Base-by-base conservation (phyloP, 2,113 vertebrate genomes). In the Saccopteryx leptura region DNA sequence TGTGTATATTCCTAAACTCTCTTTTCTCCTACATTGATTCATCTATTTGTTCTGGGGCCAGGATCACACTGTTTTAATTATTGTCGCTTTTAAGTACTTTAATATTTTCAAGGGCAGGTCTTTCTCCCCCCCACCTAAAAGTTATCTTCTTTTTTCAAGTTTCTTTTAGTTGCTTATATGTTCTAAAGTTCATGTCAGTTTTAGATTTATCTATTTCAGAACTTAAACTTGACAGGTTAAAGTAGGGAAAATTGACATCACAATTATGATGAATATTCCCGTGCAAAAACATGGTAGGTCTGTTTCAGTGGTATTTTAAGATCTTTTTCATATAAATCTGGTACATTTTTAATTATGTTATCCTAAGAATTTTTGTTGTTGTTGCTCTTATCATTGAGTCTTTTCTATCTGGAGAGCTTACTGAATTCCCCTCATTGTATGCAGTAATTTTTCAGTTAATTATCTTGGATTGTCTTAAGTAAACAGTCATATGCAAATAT, bases 291-390 rank as follows among this genome's bases (percentile, higher is more conserved):
- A 56, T 31, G 13, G 28, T 39, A 39, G 39, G 39, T 76, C 5
- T 63, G 12, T 87, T 19, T 54, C 24, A 84, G 5, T 50, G 46
- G 28, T 93, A 71, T 87, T 87, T 83, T 82, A 33, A 52, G 11
- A 48, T 95, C 19, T 89, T 94, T 61, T 86, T 93, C 50, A 69
- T 56, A 58, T 52, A 61, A 75, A 83, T 71, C 50, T 87, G 14
- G 15, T n/a, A 17, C 4, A 39, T 94, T 94, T 94, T 58, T 81
- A 91, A 18, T 48, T 74, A 78, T 19, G 6, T 66, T 80, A 61
- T 69, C 12, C 13, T 90, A 80, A 81, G 24, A 94, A 63, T 81
- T 90, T 81, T 13, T 83, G 88, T 87, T 87, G 81, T 52, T 88
- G 23, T 91, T 92, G 15, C 19, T 66, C 0, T 28, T 91, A 28